These are phyloP conservation scores for Morone chrysops DNA, from an alignment of 2,113 vertebrate genomes.

Conservation along the genomic window DNA sequence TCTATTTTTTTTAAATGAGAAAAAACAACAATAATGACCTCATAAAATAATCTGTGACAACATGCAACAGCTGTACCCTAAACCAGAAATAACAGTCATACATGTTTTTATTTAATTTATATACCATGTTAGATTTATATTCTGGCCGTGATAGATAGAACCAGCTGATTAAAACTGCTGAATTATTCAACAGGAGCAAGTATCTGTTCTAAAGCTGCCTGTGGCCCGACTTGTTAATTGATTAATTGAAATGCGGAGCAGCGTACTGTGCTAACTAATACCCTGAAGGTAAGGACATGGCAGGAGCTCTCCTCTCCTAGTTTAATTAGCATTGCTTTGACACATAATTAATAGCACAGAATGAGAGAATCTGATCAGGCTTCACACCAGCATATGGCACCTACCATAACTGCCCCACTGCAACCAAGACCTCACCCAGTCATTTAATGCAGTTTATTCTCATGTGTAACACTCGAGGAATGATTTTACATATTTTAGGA, in stretches of 20 bases:
- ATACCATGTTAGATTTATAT: conserved; percentile 25
- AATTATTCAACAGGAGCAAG: conserved; percentile 72
- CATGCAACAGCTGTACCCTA: background rate
- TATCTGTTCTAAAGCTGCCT: conserved; percentile 68
- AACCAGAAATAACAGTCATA: background rate
- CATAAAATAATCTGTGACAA: background rate
- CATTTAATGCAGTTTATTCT: background rate
- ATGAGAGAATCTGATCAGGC: conserved; percentile 56
- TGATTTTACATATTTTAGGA: too few relatives aligned
- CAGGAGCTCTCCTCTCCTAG: conserved; percentile 62
- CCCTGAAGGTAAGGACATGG: conserved; percentile 74
- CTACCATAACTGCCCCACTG: background rate
- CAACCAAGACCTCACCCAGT: background rate
- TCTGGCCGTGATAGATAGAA: conserved; percentile 43
- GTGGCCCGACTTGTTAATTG: conserved; percentile 77
- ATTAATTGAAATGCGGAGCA: conserved; percentile 80
- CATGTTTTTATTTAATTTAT: background rate
- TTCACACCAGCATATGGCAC: conserved; percentile 58
- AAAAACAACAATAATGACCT: conserved; percentile 21
- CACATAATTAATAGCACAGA: conserved; percentile 70
- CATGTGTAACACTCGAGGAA: background rate
- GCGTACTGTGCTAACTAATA: conserved; percentile 64
- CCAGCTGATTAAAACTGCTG: conserved; percentile 71
- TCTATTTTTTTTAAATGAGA: background rate
- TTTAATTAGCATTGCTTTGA: conserved; percentile 70